These are phyloP conservation scores for Bugula neritina DNA, from an alignment of 2,888 invertebrate species.

Conservation along the genomic window DNA sequence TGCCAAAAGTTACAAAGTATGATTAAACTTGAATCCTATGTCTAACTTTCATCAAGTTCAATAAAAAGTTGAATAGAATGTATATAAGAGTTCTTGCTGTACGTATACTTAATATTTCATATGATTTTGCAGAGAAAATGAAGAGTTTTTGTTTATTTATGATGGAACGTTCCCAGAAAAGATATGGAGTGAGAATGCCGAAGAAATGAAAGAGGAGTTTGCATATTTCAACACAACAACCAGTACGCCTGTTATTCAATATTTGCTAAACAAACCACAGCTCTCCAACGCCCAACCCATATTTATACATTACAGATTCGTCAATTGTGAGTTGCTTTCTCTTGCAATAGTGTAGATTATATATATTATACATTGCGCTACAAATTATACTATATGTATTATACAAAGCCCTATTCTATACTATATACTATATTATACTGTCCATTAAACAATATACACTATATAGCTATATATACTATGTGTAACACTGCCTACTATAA, in stretches of 20 bases:
- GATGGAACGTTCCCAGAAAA: background rate
- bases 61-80: no score
- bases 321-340: background rate
- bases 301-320: background rate
- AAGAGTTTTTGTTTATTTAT: background rate
- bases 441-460: background rate
- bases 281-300: conserved; percentile 5
- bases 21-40: no score
- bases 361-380: background rate
- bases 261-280: background rate
- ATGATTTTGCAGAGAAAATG: background rate
- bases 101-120: no score
- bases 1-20: no score
- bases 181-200: background rate
- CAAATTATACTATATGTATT: background rate
- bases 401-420: background rate
- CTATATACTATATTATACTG: background rate
- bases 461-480: background rate
- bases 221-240: background rate
- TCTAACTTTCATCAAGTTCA: no score
- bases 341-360: no score
- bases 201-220: background rate
- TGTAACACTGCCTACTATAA: background rate
- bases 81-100: no score
- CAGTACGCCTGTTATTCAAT: background rate